Evolutionary conservation across 2,888 invertebrate species (phyloP).

Genomic region (Clanis bilineata): DNA sequence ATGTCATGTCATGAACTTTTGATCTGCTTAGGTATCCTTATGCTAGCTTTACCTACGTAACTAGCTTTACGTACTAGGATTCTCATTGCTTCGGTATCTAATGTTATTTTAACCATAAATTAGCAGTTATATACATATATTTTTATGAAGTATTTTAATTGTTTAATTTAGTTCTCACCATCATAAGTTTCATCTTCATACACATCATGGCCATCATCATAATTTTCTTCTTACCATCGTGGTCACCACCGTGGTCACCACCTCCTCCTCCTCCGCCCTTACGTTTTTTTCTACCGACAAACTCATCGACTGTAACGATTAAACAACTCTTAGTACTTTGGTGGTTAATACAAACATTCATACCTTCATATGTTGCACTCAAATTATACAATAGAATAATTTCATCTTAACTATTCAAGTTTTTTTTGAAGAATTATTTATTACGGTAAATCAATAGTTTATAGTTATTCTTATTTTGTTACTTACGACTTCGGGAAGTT

Average conservation of each 20-base stretch:
- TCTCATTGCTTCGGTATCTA: no score
- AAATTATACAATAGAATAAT: no score
- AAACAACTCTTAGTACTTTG: neutral
- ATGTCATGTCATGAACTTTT: no score
- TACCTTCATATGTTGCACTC: no score
- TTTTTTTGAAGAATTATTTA: no score
- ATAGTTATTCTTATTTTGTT: neutral
- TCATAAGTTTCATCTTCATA: constrained; percentile 83
- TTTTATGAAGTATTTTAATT: no score
- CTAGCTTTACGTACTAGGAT: no score
- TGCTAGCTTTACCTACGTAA: no score
- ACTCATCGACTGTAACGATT: constrained; percentile 59
- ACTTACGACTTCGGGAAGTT: constrained; percentile 60
- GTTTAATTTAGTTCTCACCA: constrained; percentile 67
- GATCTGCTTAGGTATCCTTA: no score
- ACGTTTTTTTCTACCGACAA: constrained; percentile 68
- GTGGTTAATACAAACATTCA: no score
- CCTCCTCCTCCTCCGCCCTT: constrained; percentile 65
- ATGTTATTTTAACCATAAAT: no score
- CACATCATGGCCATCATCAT: constrained; percentile 85
- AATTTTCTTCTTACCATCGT: constrained; percentile 80
- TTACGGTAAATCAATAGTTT: neutral
- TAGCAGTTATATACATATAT: no score
- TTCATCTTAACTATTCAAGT: neutral
- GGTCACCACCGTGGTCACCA: constrained; percentile 57